A percentile compares a stretch with the other conserved stretches of the same genome.
These are phyloP conservation scores for Drepana falcataria DNA, from an alignment of 2,888 invertebrate genomes.

Conservation along the genomic window DNA sequence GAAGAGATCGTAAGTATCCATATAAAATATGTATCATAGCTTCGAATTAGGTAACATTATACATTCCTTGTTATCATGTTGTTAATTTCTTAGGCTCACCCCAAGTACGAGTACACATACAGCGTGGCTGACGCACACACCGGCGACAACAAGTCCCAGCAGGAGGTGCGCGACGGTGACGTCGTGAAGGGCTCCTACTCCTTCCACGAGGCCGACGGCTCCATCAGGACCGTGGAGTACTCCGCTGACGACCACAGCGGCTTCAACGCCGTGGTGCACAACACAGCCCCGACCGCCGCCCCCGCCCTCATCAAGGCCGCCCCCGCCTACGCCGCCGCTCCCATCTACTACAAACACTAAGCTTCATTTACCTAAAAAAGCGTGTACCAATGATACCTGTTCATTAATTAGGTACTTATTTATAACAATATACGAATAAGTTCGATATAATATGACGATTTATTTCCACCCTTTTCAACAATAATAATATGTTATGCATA, in stretches of 20 bases:
- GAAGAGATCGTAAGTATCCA: slow-evolving; percentile 12
- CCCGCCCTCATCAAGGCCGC: slow-evolving; percentile 48
- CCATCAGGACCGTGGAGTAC: slow-evolving; percentile 76
- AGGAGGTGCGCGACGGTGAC: slow-evolving; percentile 76
- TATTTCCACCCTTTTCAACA: neutral
- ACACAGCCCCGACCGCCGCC: slow-evolving; percentile 47
- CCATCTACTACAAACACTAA: slow-evolving; percentile 52
- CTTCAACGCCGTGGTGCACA: slow-evolving; percentile 58
- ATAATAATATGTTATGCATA: neutral
- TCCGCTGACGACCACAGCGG: slow-evolving; percentile 71
- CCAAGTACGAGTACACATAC: slow-evolving; percentile 75
- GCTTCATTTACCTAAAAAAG: neutral
- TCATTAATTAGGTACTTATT: slow-evolving; percentile 39
- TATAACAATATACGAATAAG: slow-evolving; percentile 31
- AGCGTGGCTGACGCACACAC: slow-evolving; percentile 74
- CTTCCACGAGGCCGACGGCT: slow-evolving; percentile 77
- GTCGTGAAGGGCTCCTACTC: slow-evolving; percentile 77
- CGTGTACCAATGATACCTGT: neutral
- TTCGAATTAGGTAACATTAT: too few species aligned
- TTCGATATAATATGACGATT: neutral
- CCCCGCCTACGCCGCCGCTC: slow-evolving; percentile 30
- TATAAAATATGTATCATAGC: neutral
- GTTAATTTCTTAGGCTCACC: slow-evolving; percentile 47
- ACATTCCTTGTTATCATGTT: neutral
- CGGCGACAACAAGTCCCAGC: slow-evolving; percentile 76